Base-by-base conservation (phyloP, 2,797 vertebrate genomes). In the Onychomys torridus region DNA sequence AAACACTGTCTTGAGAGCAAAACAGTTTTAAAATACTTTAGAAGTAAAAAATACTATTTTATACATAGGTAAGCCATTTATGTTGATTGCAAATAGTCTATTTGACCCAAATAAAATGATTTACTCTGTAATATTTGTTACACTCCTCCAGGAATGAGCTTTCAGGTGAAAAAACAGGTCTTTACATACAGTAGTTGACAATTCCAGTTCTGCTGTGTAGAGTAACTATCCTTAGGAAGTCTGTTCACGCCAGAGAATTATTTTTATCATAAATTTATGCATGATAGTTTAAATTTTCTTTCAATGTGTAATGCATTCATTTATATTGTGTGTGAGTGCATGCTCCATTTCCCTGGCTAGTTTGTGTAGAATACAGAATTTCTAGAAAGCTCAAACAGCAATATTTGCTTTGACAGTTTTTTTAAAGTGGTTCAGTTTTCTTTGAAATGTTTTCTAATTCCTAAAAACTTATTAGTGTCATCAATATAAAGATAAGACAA, bases 401-500 rank as follows among this genome's bases (percentile, higher is more conserved):
- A 57, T 86, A 67, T 69, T 96, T 84, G 77, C 49, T 55, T 89
- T 90, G 52, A 65, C 89, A 27, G n/a, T 82, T 65, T 11, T 92
- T 93, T 93, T 84, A 75, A 95, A 93, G 37, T 94, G 43, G 91
- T 88, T 91, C 10, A 11, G 0, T 89, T 86, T 93, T 75, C 21
- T 75, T 90, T 43, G 11, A 71, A 97, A 49, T 82, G 3, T 75
- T 96, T 76, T 63, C 75, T 97, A 34, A 67, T 92, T 90, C 29
- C 88, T 90, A 13, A 76, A 93, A 91, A 90, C 73, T 93, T 73
- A 63, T 40, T 94, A 85, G 57, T 3, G 52, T 92, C 29, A 92
- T 93, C 73, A 61, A 46, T 96, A 90, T 75, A 93, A 89, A 88
- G 27, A 93, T 75, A 93, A 93, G 27, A 49, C 86, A 93, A 63